These are phyloP conservation scores for Erebia epiphron DNA, from an alignment of 2,888 invertebrate species.

Conservation along the genomic window DNA sequence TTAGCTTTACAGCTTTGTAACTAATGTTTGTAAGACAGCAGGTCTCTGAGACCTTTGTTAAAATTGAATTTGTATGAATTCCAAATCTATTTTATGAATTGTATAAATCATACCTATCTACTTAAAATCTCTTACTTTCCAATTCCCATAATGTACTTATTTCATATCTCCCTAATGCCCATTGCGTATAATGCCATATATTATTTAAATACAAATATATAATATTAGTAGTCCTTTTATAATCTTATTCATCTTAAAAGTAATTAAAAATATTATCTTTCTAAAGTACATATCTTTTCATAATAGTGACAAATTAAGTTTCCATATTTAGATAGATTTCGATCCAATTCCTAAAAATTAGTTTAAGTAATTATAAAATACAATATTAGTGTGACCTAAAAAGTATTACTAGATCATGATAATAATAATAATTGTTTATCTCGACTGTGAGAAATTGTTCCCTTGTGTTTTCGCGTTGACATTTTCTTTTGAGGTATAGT, in stretches of 20 bases:
- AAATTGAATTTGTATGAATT: conserved; percentile 38
- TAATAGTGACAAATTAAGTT: conserved; percentile 63
- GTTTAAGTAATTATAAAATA: conserved; percentile 45
- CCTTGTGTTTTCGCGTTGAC: conserved; percentile 19
- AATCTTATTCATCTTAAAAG: conserved; percentile 36
- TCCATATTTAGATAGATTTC: conserved; percentile 48
- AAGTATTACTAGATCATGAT: conserved; percentile 71
- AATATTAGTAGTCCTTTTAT: conserved; percentile 30
- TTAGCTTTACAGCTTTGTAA: conserved; percentile 79
- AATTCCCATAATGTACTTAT: conserved; percentile 11
- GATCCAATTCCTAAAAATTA: conserved; percentile 45
- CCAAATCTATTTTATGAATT: conserved; percentile 32
- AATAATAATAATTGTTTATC: conserved; percentile 38
- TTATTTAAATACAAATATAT: too few species aligned
- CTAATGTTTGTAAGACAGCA: conserved; percentile 59
- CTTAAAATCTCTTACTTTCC: conserved; percentile 23
- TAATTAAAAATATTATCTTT: conserved; percentile 54
- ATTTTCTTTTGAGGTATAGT: conserved; percentile 6
- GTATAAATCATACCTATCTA: conserved; percentile 10
- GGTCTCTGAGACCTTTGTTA: conserved; percentile 67
- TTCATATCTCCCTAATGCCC: conserved; percentile 22
- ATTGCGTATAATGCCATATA: conserved; percentile 42
- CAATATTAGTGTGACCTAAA: conserved; percentile 54
- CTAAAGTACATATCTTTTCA: conserved; percentile 74
- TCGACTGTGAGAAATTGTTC: conserved; percentile 18